phyloP scores from a whole-genome alignment of 2,888 invertebrate species.

The Noctua fimbriata region DNA sequence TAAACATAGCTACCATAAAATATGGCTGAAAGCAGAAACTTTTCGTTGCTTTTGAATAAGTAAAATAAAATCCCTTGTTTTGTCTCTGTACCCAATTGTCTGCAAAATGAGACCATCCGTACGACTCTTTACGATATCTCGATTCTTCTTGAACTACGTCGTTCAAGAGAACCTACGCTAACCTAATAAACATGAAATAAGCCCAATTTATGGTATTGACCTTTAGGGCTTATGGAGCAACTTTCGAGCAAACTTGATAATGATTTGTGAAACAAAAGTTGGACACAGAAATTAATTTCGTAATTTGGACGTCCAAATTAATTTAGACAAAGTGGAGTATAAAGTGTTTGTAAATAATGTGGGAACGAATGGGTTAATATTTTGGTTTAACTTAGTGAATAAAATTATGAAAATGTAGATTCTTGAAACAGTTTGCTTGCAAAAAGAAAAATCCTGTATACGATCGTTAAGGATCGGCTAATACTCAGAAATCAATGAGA shows the following conservation, averaged over 20 bases:
- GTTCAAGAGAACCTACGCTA: not conserved
- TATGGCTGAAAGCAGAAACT: too few species aligned
- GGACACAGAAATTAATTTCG: constrained; percentile 26
- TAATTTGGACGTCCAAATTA: constrained; percentile 30
- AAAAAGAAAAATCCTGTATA: not conserved
- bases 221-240: constrained; percentile 23
- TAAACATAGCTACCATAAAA: not conserved
- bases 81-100: not conserved
- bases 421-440: not conserved
- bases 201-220: constrained; percentile 25
- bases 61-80: not conserved
- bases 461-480: not conserved
- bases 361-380: constrained; percentile 1
- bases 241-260: constrained; percentile 24
- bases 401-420: constrained; percentile 1
- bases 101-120: not conserved
- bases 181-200: constrained; percentile 7
- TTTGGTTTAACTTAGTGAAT: constrained; percentile 2
- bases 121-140: not conserved
- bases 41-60: not conserved
- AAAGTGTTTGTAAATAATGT: constrained; percentile 27
- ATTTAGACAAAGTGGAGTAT: constrained; percentile 18
- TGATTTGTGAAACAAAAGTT: constrained; percentile 50
- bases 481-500: not conserved
- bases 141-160: not conserved